Evolutionary conservation across 2,888 invertebrate genomes (phyloP).

Genomic region (Lithophane ornitopus): DNA sequence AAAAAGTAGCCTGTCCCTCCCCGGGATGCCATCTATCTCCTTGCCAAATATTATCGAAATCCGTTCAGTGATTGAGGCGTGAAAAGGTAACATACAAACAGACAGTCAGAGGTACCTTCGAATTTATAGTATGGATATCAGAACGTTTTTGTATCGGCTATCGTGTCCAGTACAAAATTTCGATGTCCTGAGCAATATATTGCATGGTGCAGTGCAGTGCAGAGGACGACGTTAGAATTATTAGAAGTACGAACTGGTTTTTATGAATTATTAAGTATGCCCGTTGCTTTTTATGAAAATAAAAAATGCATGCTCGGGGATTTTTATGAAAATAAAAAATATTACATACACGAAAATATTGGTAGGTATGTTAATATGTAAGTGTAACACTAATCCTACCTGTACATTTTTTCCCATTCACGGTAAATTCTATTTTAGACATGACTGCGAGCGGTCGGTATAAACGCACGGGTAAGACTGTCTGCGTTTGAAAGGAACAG

Average conservation of each 20-base stretch:
- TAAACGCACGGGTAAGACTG: constrained; percentile 28
- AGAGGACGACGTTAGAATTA: background rate
- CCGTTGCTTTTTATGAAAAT: background rate
- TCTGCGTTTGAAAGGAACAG: background rate
- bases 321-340: background rate
- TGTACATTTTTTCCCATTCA: constrained; percentile 79
- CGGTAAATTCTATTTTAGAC: constrained; percentile 79
- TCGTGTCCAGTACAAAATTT: background rate
- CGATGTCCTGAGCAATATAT: too few species aligned
- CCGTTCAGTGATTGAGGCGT: too few species aligned
- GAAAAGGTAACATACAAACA: too few species aligned
- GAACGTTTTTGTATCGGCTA: background rate
- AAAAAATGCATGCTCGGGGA: background rate
- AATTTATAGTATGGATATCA: too few species aligned
- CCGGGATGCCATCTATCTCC: too few species aligned
- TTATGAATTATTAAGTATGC: background rate
- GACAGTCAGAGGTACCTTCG: too few species aligned
- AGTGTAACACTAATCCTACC: constrained; percentile 69
- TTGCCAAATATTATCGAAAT: too few species aligned
- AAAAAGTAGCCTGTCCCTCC: too few species aligned
- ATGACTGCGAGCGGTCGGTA: constrained; percentile 56
- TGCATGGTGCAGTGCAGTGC: too few species aligned
- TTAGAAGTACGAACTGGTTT: background rate
- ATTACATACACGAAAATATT: background rate
- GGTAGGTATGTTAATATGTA: background rate